phyloP scores from a whole-genome alignment of 2,797 vertebrate species.

The Mus minutoides region DNA sequence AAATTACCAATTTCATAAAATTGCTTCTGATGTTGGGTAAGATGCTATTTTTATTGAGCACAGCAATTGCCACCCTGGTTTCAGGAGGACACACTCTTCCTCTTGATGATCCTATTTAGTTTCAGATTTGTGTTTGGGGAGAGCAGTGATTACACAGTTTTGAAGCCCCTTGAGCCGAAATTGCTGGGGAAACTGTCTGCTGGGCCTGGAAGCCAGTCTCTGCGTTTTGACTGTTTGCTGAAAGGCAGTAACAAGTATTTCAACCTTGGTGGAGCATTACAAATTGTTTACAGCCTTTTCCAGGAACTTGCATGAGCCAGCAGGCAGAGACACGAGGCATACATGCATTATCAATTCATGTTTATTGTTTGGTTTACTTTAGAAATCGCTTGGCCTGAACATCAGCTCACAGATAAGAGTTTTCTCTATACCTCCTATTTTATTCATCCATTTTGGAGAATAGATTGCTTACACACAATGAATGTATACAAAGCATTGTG shows the following conservation, averaged over 20 bases:
- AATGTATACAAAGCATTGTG: not conserved
- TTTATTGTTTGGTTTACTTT: constrained; percentile 32
- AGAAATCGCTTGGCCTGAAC: constrained; percentile 15
- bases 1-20: constrained; percentile 82
- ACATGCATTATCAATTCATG: not conserved
- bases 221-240: constrained; percentile 48
- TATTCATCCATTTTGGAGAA: constrained; percentile 40
- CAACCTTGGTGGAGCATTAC: not conserved
- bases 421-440: not conserved
- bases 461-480: constrained; percentile 21
- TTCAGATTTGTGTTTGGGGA: constrained; percentile 80
- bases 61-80: constrained; percentile 59
- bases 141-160: constrained; percentile 75
- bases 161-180: constrained; percentile 69
- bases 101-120: constrained; percentile 78
- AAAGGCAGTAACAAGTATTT: constrained; percentile 43
- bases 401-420: constrained; percentile 1
- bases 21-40: constrained; percentile 75
- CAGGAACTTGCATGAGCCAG: constrained; percentile 19
- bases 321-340: not conserved
- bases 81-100: constrained; percentile 74
- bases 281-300: constrained; percentile 53
- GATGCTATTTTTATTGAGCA: constrained; percentile 78
- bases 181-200: constrained; percentile 65
- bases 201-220: not conserved